phyloP scores from a whole-genome alignment of 2,797 vertebrate species.

The Vireo griseus region DNA sequence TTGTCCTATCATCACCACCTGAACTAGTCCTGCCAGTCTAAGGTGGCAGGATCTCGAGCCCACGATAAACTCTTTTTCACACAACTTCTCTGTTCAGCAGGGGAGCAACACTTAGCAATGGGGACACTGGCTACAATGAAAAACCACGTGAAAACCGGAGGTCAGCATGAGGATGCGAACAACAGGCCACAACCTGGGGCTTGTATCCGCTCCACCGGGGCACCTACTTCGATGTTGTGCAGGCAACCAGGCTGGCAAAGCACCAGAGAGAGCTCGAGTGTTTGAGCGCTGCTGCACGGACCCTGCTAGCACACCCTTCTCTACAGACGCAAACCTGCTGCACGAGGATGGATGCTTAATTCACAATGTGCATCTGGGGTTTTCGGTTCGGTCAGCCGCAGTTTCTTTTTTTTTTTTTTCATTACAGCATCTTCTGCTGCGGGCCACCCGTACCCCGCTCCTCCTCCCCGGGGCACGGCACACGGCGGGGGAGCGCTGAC shows the following conservation, averaged over 20 bases:
- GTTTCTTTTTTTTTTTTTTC: not conserved
- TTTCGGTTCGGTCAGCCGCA: fast-evolving
- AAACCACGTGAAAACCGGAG: not conserved
- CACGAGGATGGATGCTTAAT: not conserved
- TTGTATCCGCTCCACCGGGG: too few relatives aligned
- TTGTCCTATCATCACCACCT: not conserved
- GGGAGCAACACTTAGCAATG: not conserved
- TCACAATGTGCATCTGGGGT: fast-evolving
- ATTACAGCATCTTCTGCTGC: not conserved
- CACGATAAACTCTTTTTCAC: fast-evolving
- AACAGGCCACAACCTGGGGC: not conserved
- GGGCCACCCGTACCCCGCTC: fast-evolving
- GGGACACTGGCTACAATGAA: not conserved
- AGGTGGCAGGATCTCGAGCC: not conserved
- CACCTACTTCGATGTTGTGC: not conserved
- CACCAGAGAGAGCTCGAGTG: fast-evolving
- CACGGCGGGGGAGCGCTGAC: not conserved
- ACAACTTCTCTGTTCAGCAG: not conserved
- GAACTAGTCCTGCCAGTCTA: not conserved
- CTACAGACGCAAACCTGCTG: not conserved
- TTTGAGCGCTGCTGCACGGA: not conserved
- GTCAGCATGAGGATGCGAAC: not conserved
- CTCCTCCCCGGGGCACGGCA: not conserved
- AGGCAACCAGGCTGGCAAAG: not conserved
- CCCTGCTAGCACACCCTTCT: not conserved